Percentiles rank a stretch among this genome's conserved stretches.
These are phyloP conservation scores for Nymphalis urticae DNA, from an alignment of 2,888 invertebrate species.

Conservation along the genomic window DNA sequence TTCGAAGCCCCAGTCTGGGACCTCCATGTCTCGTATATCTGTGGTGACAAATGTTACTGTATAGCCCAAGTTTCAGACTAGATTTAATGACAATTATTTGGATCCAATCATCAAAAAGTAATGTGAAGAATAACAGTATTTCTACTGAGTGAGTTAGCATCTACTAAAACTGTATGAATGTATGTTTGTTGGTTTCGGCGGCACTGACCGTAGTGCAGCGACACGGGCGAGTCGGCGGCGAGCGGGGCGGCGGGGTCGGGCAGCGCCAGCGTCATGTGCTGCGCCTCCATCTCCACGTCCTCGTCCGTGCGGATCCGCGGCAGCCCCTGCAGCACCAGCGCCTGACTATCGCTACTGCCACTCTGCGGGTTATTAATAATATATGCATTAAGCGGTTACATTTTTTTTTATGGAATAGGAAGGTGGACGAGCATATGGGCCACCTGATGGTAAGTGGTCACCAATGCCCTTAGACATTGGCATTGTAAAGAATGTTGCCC, in stretches of 20 bases:
- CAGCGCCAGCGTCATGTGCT: slow-evolving; percentile 49
- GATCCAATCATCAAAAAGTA: too few relatives aligned
- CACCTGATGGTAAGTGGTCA: too few relatives aligned
- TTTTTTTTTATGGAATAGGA: too few relatives aligned
- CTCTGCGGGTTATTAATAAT: slow-evolving; percentile 15
- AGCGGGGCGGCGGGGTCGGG: slow-evolving; percentile 34
- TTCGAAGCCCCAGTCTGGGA: slow-evolving; percentile 49
- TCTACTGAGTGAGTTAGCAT: too few relatives aligned
- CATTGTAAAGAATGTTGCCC: too few relatives aligned
- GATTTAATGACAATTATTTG: too few relatives aligned
- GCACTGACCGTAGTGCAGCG: slow-evolving; percentile 50
- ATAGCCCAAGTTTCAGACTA: background rate
- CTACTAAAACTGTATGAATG: too few relatives aligned
- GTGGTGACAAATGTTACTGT: background rate
- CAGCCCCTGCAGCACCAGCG: slow-evolving; percentile 55
- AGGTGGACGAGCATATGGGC: too few relatives aligned
- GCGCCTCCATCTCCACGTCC: slow-evolving; percentile 42
- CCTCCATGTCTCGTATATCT: slow-evolving; percentile 50
- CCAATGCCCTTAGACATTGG: too few relatives aligned
- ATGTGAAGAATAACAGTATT: too few relatives aligned
- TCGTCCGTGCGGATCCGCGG: slow-evolving; percentile 48
- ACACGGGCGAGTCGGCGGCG: slow-evolving; percentile 29
- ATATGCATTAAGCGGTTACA: background rate
- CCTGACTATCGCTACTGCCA: slow-evolving; percentile 52
- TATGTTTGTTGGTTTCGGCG: too few relatives aligned